Evolutionary conservation across 2,797 vertebrate genomes (phyloP).

Genomic region (Moxostoma hubbsi): DNA sequence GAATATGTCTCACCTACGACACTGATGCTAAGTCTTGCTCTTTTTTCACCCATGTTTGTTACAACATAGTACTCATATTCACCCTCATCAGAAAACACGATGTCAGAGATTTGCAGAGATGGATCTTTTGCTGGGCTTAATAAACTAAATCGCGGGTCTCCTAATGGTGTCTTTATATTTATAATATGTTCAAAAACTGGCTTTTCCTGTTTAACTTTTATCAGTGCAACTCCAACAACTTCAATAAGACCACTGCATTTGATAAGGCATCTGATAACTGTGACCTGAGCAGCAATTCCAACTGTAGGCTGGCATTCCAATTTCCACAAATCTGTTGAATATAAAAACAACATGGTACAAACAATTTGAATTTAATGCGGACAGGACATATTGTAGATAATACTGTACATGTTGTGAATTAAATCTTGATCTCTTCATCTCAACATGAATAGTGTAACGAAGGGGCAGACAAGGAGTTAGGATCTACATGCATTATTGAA

Average conservation of each 20-base stretch:
- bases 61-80: background rate
- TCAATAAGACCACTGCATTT: accelerated
- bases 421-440: background rate
- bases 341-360: background rate
- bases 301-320: background rate
- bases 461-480: no score
- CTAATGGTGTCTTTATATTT: background rate
- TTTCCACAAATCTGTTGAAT: background rate
- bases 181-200: background rate
- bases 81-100: slow-evolving; percentile 22
- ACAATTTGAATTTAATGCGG: background rate
- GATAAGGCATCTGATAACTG: background rate
- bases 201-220: accelerated
- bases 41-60: background rate
- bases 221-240: background rate
- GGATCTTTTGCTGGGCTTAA: accelerated
- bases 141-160: background rate
- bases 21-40: background rate
- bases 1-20: slow-evolving; percentile 11
- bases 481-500: no score
- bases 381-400: background rate
- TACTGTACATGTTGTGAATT: no score
- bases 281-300: slow-evolving; percentile 1
- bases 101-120: background rate
- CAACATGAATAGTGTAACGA: no score